Base-by-base conservation (phyloP, 2,113 vertebrate genomes). In the Anoplopoma fimbria region DNA sequence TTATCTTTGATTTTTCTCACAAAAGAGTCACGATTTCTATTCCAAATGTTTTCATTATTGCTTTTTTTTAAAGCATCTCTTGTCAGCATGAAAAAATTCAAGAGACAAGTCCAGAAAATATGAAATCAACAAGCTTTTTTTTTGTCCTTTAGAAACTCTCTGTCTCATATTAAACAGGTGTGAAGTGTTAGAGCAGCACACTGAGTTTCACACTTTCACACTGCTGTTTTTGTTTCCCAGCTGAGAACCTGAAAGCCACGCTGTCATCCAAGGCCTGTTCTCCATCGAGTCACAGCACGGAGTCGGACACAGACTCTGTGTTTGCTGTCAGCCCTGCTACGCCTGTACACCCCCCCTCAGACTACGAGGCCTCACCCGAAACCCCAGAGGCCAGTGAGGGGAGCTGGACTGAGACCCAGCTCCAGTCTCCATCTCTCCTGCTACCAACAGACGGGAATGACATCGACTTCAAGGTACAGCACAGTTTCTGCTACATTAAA, bases 181-280 rank as follows among this genome's bases (percentile, higher is more conserved):
- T 29, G 55, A 27, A 6, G 55, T 58, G 51, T 15, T 14, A 5
- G 13, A 14, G 19, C 51, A 71, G 12, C 47, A 33, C 25, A 9
- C 31, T 33, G 6, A 55, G 27, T n/a, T 21, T 69, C 15, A 23
- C n/a, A 27, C 21, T 55, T 62, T 65, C n/a, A n/a, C n/a, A 23
- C 68, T 58, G 34, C 45, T 49, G 9, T 38, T 69, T n/a, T 55
- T 21, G 76, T 4, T 69, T 62, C 67, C 27, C 10, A 94, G 95
- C 89, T 51, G 88, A 94, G 84, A 90, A 71, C 80, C 90, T 95
- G 27, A 93, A 81, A 84, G 70, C 88, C 60, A 75, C 85, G 0
- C 81, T 95, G 36, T 85, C 76, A 0, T 79, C 89, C 36, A 72
- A 71, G 77, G 12, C 79, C 60, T 60, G 34, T 13, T 81, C 84